Conservation (phyloP, 1,140 invertebrate genomes). For the Lasaia peninsularis region DNA sequence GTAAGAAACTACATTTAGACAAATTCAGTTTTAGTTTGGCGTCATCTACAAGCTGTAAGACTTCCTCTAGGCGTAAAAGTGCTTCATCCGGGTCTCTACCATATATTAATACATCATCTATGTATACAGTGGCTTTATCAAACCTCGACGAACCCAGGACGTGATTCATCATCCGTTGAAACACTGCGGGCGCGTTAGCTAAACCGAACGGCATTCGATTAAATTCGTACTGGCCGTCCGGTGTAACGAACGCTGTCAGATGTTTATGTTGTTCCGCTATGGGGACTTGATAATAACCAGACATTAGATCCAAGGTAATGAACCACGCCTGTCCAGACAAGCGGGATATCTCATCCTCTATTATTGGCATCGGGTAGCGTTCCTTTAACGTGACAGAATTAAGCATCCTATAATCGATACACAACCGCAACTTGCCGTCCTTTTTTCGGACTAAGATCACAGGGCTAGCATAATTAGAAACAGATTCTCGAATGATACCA, state of each 20-base stretch:
- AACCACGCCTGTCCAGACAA: conserved; percentile 23
- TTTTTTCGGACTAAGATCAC: conserved; percentile 40
- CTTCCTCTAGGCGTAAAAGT: not conserved
- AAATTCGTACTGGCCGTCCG: too few relatives aligned
- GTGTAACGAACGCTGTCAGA: conserved; percentile 23
- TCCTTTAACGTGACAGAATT: conserved; percentile 28
- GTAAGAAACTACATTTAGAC: not conserved
- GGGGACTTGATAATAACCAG: conserved; percentile 28
- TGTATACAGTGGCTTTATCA: conserved; percentile 12
- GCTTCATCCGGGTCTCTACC: not conserved
- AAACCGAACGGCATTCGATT: conserved; percentile 25
- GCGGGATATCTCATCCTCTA: conserved; percentile 25
- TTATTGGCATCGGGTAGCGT: conserved; percentile 24
- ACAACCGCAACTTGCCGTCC: conserved; percentile 18
- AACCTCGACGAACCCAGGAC: conserved; percentile 7
- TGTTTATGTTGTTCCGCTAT: conserved; percentile 12
- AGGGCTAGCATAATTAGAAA: conserved; percentile 37
- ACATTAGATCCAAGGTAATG: conserved; percentile 21
- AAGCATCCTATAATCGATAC: conserved; percentile 25
- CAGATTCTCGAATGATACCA: conserved; percentile 22
- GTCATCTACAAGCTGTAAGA: not conserved
- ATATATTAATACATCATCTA: conserved; percentile 20
- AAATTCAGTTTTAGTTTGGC: not conserved
- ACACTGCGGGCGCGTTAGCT: conserved; percentile 22
- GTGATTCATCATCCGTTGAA: conserved; percentile 22